Percentiles rank a stretch among this genome's conserved stretches.
phyloP scores from a whole-genome alignment of 2,797 vertebrate species.

The Siniperca scherzeri region DNA sequence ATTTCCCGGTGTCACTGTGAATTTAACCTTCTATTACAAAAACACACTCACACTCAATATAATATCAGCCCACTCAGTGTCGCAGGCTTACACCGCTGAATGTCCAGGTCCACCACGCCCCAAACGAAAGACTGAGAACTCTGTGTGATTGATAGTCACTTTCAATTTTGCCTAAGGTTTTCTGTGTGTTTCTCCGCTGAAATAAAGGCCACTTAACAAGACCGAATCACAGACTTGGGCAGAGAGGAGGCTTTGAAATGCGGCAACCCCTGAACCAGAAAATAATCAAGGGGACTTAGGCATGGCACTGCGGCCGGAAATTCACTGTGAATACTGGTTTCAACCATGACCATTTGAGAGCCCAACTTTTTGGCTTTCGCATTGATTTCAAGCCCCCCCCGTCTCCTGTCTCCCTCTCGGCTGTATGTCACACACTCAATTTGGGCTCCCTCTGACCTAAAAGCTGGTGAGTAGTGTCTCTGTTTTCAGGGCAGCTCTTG shows the following conservation, averaged over 20 bases:
- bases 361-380: conserved; percentile 74
- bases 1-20: conserved; percentile 53
- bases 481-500: conserved; percentile 71
- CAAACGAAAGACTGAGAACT: conserved; percentile 63
- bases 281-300: conserved; percentile 84
- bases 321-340: conserved; percentile 82
- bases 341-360: conserved; percentile 81
- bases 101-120: conserved; percentile 58
- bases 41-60: conserved; percentile 54
- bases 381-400: conserved; percentile 56
- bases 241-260: conserved; percentile 80
- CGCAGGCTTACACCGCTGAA: conserved; percentile 13
- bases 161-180: conserved; percentile 71
- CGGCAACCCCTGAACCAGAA: conserved; percentile 81
- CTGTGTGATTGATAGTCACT: conserved; percentile 79
- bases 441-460: conserved; percentile 73
- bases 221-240: conserved; percentile 71
- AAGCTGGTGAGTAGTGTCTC: conserved; percentile 78
- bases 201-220: conserved; percentile 77
- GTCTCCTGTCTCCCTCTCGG: conserved; percentile 52
- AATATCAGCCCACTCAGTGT: conserved; percentile 63
- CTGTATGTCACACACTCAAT: conserved; percentile 76
- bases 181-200: conserved; percentile 67
- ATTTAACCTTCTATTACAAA: conserved; percentile 60
- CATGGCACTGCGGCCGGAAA: conserved; percentile 82